phyloP scores from a whole-genome alignment of 2,797 vertebrate species.

The Sparidentex hasta region DNA sequence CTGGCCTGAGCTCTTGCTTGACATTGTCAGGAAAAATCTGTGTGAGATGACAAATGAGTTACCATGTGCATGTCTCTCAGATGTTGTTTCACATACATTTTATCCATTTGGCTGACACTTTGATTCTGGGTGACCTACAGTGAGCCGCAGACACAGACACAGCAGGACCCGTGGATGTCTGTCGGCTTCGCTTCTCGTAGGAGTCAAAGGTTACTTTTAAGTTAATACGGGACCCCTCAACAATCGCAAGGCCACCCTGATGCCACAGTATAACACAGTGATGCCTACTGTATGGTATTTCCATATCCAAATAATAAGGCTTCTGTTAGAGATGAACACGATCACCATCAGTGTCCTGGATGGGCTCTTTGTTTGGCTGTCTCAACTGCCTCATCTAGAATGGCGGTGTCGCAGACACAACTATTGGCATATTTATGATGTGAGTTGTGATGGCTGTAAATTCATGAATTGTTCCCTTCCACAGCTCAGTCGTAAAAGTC shows the following conservation, averaged over 20 bases:
- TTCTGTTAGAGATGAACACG: slow-evolving; percentile 27
- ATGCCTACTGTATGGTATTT: slow-evolving; percentile 20
- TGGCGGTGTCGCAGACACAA: slow-evolving; percentile 19
- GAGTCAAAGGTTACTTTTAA: slow-evolving; percentile 15
- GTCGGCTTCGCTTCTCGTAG: slow-evolving; percentile 5
- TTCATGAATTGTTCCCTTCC: slow-evolving; percentile 51
- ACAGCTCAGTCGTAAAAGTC: slow-evolving; percentile 48
- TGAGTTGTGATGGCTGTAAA: slow-evolving; percentile 53
- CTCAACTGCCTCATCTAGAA: slow-evolving; percentile 40
- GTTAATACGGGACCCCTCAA: slow-evolving; percentile 12
- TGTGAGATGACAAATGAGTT: slow-evolving; percentile 34
- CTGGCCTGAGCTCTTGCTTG: slow-evolving; percentile 4
- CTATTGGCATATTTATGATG: slow-evolving; percentile 59
- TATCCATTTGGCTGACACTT: slow-evolving; percentile 16
- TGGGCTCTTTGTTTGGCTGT: slow-evolving; percentile 38
- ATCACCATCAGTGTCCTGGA: slow-evolving; percentile 13
- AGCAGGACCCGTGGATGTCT: neutral
- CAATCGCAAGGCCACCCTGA: slow-evolving; percentile 12
- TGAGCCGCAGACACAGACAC: slow-evolving; percentile 1
- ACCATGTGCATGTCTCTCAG: slow-evolving; percentile 20
- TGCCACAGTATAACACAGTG: slow-evolving; percentile 14
- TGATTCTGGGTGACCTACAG: slow-evolving; percentile 7
- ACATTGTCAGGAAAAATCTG: slow-evolving; percentile 15
- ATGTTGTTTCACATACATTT: slow-evolving; percentile 31
- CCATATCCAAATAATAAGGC: slow-evolving; percentile 15